Conservation (phyloP, 37 sponge, comb jelly and placozoan species). For the Spongilla lacustris region DNA sequence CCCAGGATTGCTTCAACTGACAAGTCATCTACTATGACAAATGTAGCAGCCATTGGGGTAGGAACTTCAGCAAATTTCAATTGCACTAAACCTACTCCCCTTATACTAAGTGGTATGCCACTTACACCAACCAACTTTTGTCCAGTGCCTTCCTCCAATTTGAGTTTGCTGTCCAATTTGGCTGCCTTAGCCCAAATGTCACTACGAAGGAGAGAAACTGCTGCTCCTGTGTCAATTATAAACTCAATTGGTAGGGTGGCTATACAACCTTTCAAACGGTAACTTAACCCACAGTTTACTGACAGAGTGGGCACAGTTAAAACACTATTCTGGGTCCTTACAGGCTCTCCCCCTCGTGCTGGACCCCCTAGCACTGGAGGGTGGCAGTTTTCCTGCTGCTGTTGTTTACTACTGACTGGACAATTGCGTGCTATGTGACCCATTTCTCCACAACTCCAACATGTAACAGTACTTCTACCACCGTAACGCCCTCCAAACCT, state of each 20-base stretch:
- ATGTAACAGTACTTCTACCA: not conserved
- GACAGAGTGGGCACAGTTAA: no score
- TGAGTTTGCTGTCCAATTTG: not conserved
- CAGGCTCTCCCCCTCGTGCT: constrained; percentile 9
- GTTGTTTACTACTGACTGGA: not conserved
- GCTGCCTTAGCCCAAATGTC: constrained; percentile 22
- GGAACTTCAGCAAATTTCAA: no score
- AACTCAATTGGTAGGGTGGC: constrained; percentile 9
- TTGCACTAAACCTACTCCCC: not conserved
- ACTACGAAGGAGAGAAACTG: constrained; percentile 22
- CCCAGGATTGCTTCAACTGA: constrained; percentile 4
- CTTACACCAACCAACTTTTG: constrained; percentile 29
- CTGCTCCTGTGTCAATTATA: constrained; percentile 42
- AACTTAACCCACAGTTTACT: not conserved
- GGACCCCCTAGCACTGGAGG: not conserved
- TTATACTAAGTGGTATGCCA: constrained; percentile 19
- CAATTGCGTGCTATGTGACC: constrained; percentile 13
- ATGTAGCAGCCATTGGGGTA: no score
- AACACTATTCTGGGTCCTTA: no score
- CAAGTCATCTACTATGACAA: no score
- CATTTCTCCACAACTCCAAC: constrained; percentile 1
- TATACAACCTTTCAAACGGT: constrained; percentile 7
- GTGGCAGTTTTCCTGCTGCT: constrained; percentile 6
- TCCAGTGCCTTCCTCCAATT: not conserved
- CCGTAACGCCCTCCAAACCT: not conserved